These are phyloP conservation scores for Coregonus suidteri DNA, from an alignment of 2,797 vertebrate species.

Conservation along the genomic window DNA sequence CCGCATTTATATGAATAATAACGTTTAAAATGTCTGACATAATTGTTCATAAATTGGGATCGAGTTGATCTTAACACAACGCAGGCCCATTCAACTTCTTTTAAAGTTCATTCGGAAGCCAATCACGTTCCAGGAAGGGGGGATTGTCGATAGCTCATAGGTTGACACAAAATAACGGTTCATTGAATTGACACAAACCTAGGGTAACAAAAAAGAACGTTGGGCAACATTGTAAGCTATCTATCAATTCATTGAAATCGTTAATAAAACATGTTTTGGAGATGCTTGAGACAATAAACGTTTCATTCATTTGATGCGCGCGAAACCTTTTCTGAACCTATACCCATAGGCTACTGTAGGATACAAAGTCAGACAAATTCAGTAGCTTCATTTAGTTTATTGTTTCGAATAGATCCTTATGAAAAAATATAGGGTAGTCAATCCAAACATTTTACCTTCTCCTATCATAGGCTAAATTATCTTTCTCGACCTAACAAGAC, in stretches of 20 bases:
- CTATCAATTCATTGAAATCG: background rate
- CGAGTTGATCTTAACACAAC: background rate
- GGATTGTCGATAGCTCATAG: constrained; percentile 24
- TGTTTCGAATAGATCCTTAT: background rate
- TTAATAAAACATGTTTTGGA: background rate
- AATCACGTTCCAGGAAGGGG: constrained; percentile 37
- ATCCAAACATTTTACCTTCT: background rate
- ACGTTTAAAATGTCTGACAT: too few relatives aligned
- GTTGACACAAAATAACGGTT: constrained; percentile 56
- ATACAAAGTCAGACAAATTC: background rate
- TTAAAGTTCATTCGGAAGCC: constrained; percentile 21
- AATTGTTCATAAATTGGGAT: background rate
- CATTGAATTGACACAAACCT: background rate
- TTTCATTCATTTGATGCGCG: background rate
- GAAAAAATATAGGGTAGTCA: background rate
- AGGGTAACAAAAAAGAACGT: background rate
- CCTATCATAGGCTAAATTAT: background rate
- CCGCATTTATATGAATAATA: background rate
- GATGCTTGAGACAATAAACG: background rate
- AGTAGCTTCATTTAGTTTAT: background rate
- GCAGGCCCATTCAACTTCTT: constrained; percentile 19
- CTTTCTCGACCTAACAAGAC: background rate
- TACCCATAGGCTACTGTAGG: too few relatives aligned
- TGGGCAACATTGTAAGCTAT: background rate
- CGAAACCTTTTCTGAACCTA: background rate